phyloP scores from a whole-genome alignment of 92 coral and sea anemone species.

The Scolanthus callimorphus region DNA sequence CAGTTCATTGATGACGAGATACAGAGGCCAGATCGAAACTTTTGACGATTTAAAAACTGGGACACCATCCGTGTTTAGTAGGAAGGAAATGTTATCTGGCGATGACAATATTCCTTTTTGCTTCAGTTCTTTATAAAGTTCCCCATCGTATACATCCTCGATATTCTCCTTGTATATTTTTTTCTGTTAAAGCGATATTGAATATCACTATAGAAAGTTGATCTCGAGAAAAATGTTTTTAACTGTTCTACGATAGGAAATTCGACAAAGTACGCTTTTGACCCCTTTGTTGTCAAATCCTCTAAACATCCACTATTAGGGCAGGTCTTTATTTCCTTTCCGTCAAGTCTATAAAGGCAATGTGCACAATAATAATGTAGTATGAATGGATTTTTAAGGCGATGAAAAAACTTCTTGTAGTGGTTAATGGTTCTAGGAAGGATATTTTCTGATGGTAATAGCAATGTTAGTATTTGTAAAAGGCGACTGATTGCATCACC shows the following conservation, averaged over 20 bases:
- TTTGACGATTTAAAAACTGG: constrained; percentile 78
- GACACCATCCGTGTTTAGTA: constrained; percentile 61
- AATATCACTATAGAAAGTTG: constrained; percentile 37
- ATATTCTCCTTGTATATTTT: constrained; percentile 18
- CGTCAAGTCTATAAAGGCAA: constrained; percentile 30
- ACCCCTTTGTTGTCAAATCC: constrained; percentile 26
- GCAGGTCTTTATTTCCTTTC: constrained; percentile 16
- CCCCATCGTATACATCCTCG: constrained; percentile 55
- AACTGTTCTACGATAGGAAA: constrained; percentile 44
- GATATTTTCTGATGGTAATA: constrained; percentile 34
- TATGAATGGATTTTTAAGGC: constrained; percentile 31
- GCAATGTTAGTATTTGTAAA: constrained; percentile 27
- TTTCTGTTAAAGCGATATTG: constrained; percentile 45
- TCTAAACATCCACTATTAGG: constrained; percentile 44
- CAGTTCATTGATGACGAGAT: constrained; percentile 49
- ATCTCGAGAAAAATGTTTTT: constrained; percentile 28
- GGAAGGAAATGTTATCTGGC: constrained; percentile 44
- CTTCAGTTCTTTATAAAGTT: constrained; percentile 39
- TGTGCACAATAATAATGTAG: constrained; percentile 44
- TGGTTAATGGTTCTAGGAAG: constrained; percentile 31
- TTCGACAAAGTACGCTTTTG: constrained; percentile 37
- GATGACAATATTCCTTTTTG: constrained; percentile 28
- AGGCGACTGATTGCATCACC: constrained; percentile 50
- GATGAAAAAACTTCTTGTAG: constrained; percentile 45
- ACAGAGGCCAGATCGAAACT: constrained; percentile 66